Percentiles rank a stretch among this genome's conserved stretches.
These are phyloP conservation scores for Cichlasoma orientale DNA, from an alignment of 2,797 vertebrate species.

Conservation along the genomic window DNA sequence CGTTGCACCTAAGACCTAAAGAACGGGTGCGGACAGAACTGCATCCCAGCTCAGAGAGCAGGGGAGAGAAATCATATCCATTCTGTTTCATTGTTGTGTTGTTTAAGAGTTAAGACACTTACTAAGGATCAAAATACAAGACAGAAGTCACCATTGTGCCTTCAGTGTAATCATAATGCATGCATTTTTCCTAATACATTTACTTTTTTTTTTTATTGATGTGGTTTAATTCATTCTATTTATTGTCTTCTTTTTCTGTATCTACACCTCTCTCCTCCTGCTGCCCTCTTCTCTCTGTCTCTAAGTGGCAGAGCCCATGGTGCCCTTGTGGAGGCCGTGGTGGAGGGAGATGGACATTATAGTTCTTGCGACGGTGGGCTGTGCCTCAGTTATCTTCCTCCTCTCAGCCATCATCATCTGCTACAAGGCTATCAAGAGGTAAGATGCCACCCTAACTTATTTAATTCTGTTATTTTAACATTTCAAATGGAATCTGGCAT, in stretches of 20 bases:
- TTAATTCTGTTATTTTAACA: not conserved
- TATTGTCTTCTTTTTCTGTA: constrained; percentile 4
- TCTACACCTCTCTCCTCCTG: constrained; percentile 34
- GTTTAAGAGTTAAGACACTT: constrained; percentile 16
- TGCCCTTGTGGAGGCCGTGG: constrained; percentile 83
- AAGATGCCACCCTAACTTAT: constrained; percentile 29
- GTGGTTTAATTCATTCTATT: constrained; percentile 7
- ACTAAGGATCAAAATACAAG: not conserved
- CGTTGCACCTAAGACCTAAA: constrained; percentile 65
- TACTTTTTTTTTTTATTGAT: not conserved
- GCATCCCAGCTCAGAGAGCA: constrained; percentile 22
- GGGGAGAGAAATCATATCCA: constrained; percentile 16
- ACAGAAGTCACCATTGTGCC: not conserved
- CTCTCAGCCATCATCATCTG: constrained; percentile 94
- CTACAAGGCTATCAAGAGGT: constrained; percentile 99
- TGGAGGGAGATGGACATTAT: constrained; percentile 91
- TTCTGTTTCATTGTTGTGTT: constrained; percentile 22
- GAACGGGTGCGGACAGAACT: constrained; percentile 55
- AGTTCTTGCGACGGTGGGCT: constrained; percentile 88
- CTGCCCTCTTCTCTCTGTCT: constrained; percentile 19
- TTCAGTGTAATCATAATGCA: not conserved
- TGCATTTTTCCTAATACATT: not conserved
- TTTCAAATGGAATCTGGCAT: not conserved
- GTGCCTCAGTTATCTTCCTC: constrained; percentile 88
- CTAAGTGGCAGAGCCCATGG: constrained; percentile 83